A percentile compares a stretch with the other conserved stretches of the same genome.
phyloP scores from a whole-genome alignment of 2,113 vertebrate species.

The Xenopus laevis region DNA sequence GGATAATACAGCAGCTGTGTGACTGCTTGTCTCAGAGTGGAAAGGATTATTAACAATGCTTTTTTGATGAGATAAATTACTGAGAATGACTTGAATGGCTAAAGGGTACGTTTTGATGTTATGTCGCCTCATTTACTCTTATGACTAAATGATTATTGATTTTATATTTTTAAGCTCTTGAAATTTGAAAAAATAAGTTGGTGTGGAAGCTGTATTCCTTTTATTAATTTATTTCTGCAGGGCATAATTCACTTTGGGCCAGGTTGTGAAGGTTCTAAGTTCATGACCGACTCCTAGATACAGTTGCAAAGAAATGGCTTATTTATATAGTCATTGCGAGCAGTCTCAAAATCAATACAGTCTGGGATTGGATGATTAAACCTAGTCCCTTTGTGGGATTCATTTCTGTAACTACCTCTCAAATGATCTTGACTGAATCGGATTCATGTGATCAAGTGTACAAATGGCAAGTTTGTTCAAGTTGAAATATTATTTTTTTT shows the following conservation, averaged over 20 bases:
- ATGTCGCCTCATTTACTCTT: constrained; percentile 87
- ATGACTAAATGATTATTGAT: constrained; percentile 97
- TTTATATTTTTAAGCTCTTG: constrained; percentile 85
- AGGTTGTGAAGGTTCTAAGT: constrained; percentile 73
- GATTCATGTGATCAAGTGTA: constrained; percentile 68
- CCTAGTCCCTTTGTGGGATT: constrained; percentile 76
- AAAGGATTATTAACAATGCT: constrained; percentile 77
- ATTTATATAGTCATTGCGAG: constrained; percentile 85
- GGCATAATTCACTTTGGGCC: constrained; percentile 78
- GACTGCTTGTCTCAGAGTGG: constrained; percentile 73
- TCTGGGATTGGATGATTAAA: constrained; percentile 83
- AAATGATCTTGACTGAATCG: constrained; percentile 66
- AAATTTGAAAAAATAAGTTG: constrained; percentile 80
- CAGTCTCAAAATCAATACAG: constrained; percentile 82
- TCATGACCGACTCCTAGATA: constrained; percentile 79
- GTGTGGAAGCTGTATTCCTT: constrained; percentile 77
- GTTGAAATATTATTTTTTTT: constrained; percentile 64
- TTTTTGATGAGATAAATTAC: constrained; percentile 87
- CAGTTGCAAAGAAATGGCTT: constrained; percentile 79
- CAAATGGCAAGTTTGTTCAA: constrained; percentile 70
- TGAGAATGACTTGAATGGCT: constrained; percentile 79
- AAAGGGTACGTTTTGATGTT: constrained; percentile 84
- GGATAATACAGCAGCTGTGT: constrained; percentile 76
- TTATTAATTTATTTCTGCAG: constrained; percentile 87
- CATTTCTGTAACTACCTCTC: constrained; percentile 65